These are phyloP conservation scores for Sapajus apella DNA, from an alignment of 2,113 vertebrate species.

Conservation along the genomic window DNA sequence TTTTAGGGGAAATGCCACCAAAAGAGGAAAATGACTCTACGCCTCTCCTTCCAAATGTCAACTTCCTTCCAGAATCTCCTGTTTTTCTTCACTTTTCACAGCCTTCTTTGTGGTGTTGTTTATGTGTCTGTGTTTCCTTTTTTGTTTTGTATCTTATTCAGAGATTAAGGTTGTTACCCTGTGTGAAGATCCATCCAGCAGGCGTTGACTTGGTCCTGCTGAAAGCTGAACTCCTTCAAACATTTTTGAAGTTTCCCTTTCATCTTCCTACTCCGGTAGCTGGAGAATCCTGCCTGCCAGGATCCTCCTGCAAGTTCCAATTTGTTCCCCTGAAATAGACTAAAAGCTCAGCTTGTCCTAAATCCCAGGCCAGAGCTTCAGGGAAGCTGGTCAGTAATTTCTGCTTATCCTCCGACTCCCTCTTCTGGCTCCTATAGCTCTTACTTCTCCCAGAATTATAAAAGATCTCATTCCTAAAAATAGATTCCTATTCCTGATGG, in stretches of 20 bases:
- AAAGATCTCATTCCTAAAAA: neutral
- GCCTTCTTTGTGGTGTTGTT: neutral
- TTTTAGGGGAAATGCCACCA: neutral
- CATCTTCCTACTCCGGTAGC: rapidly evolving
- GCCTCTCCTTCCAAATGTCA: neutral
- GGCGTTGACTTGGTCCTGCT: rapidly evolving
- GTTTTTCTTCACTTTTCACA: neutral
- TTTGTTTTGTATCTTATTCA: neutral
- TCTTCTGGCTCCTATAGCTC: slow-evolving; percentile 32
- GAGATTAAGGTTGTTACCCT: neutral
- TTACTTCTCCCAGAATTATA: neutral
- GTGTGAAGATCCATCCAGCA: rapidly evolving
- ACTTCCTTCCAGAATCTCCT: neutral
- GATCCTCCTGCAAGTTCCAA: neutral
- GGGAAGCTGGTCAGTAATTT: neutral
- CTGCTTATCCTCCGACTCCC: slow-evolving; percentile 56
- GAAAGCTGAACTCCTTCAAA: rapidly evolving
- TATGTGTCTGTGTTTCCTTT: rapidly evolving
- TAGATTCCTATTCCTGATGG: rapidly evolving
- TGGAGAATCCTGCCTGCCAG: rapidly evolving
- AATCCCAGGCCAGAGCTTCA: rapidly evolving
- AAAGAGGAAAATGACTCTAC: rapidly evolving
- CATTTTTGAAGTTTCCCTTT: rapidly evolving
- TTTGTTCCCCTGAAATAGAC: rapidly evolving
- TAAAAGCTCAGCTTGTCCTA: neutral